phyloP scores from a whole-genome alignment of 2,888 invertebrate species.

The Tenthredo scrophulariae region DNA sequence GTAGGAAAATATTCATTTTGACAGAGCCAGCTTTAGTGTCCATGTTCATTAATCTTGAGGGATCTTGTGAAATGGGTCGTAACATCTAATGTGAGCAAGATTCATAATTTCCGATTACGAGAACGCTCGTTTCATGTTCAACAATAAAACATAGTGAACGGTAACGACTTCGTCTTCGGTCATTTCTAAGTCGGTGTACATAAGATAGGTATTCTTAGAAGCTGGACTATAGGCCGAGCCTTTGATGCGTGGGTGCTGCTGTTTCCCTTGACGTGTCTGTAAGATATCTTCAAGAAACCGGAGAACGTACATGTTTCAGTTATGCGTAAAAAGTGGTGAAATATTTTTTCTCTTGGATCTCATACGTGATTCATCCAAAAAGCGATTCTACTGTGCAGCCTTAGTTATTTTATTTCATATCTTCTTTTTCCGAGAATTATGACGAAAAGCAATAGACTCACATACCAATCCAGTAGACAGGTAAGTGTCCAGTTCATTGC shows the following conservation, averaged over 20 bases:
- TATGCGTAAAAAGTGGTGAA: constrained; percentile 2
- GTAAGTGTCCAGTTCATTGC: not conserved
- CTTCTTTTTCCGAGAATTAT: not conserved
- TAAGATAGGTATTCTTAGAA: not conserved
- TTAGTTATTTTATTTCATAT: not conserved
- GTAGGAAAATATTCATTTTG: not conserved
- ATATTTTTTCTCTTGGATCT: not conserved
- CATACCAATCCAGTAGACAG: not conserved
- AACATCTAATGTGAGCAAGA: not conserved
- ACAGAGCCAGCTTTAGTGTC: not conserved
- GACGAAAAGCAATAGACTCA: not conserved
- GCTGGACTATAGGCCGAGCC: not conserved
- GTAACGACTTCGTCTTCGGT: not conserved
- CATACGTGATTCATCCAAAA: not conserved
- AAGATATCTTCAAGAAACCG: not conserved
- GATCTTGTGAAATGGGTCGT: not conserved
- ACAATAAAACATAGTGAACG: constrained; percentile 28
- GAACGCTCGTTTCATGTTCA: not conserved
- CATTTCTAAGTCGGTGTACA: not conserved
- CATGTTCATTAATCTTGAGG: not conserved
- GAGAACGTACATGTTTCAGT: constrained; percentile 15
- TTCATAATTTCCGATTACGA: constrained; percentile 8
- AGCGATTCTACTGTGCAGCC: not conserved
- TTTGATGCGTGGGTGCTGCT: constrained; percentile 16
- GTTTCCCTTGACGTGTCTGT: constrained; percentile 27